A percentile compares a stretch with the other conserved stretches of the same genome.
phyloP scores from a whole-genome alignment of 2,797 vertebrate genomes.

The Fistularia tabacaria region DNA sequence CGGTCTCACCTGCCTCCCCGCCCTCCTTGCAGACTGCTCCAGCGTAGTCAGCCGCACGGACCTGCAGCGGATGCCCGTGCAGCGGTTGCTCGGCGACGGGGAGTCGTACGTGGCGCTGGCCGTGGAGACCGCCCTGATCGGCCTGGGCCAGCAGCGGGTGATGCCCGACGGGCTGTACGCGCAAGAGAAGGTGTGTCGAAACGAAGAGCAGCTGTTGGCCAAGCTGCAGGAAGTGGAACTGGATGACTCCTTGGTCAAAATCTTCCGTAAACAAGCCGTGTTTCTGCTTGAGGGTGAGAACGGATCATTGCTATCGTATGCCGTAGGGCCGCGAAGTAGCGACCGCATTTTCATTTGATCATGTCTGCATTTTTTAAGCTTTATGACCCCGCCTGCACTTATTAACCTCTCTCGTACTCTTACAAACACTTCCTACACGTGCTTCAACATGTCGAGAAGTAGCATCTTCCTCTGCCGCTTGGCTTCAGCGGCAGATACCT shows the following conservation, averaged over 20 bases:
- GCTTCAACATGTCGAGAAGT: too few species aligned
- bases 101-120: constrained; percentile 92
- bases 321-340: too few species aligned
- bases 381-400: too few species aligned
- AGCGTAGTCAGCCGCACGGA: constrained; percentile 87
- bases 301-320: background rate
- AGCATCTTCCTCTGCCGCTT: too few species aligned
- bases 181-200: constrained; percentile 97
- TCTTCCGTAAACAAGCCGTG: constrained; percentile 98
- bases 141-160: constrained; percentile 91
- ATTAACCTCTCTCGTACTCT: too few species aligned
- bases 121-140: constrained; percentile 93
- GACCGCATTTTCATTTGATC: too few species aligned
- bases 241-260: constrained; percentile 94
- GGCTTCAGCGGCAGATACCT: too few species aligned
- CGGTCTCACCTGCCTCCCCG: background rate
- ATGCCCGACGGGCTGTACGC: constrained; percentile 98
- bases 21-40: constrained; percentile 73
- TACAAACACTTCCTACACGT: too few species aligned
- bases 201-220: constrained; percentile 95
- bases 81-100: constrained; percentile 90
- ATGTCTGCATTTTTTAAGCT: background rate
- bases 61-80: constrained; percentile 86
- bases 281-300: constrained; percentile 93
- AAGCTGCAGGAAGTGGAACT: constrained; percentile 97